These are phyloP conservation scores for Machaerirhynchus nigripectus DNA, from an alignment of 2,113 vertebrate species.

Conservation along the genomic window DNA sequence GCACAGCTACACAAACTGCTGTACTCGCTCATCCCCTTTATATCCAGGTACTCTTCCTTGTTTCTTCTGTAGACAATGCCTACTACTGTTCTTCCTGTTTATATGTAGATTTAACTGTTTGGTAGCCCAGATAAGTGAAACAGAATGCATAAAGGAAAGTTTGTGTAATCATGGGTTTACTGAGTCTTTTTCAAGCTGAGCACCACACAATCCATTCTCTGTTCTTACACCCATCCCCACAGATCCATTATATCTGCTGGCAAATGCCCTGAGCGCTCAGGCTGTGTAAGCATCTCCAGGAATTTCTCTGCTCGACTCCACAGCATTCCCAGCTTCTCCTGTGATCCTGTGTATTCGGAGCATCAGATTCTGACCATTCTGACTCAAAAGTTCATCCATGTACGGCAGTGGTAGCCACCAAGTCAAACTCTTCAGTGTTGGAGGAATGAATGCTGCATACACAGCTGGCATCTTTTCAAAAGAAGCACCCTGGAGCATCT, in stretches of 20 bases:
- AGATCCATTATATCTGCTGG: not conserved
- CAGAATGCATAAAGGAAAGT: not conserved
- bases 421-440: not conserved
- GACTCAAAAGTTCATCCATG: not conserved
- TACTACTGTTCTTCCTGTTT: not conserved
- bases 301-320: not conserved
- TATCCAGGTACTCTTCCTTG: not conserved
- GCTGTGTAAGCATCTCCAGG: fast-evolving
- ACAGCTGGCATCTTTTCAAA: not conserved
- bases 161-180: not conserved
- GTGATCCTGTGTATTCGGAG: not conserved
- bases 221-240: not conserved
- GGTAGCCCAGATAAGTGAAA: not conserved
- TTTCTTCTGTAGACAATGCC: not conserved
- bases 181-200: not conserved
- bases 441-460: not conserved
- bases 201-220: not conserved
- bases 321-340: not conserved
- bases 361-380: not conserved
- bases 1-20: not conserved
- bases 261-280: not conserved
- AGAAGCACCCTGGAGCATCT: not conserved
- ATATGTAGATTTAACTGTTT: not conserved
- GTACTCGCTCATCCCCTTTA: not conserved
- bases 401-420: not conserved